phyloP scores from a whole-genome alignment of 2,797 vertebrate species.

The Tympanoctomys barrerae region DNA sequence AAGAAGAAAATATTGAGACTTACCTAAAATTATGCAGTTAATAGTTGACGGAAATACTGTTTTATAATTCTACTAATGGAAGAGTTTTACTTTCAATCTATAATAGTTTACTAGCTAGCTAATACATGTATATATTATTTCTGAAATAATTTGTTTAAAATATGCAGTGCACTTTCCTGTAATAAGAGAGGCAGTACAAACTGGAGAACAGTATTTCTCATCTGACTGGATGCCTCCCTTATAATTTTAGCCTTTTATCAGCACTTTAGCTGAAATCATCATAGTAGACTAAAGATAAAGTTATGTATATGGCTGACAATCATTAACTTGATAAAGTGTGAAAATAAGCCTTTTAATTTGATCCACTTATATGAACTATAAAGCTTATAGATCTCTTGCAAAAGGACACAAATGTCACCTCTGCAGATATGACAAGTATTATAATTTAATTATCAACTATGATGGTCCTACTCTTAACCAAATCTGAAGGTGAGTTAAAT shows the following conservation, averaged over 20 bases:
- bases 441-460: neutral
- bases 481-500: neutral
- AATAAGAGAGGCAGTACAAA: neutral
- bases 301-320: neutral
- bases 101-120: neutral
- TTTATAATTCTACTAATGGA: neutral
- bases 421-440: neutral
- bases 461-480: neutral
- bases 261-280: neutral
- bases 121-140: neutral
- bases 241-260: neutral
- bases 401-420: neutral
- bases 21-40: neutral
- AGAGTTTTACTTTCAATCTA: neutral
- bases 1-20: neutral
- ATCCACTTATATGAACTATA: neutral
- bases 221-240: neutral
- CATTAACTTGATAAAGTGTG: neutral
- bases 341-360: neutral
- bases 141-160: neutral
- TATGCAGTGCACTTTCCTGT: neutral
- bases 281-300: neutral
- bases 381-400: neutral
- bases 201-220: neutral
- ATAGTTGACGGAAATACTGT: neutral